Base-by-base conservation (phyloP, 92 coral and sea anemone genomes). In the Zoanthus sociatus region DNA sequence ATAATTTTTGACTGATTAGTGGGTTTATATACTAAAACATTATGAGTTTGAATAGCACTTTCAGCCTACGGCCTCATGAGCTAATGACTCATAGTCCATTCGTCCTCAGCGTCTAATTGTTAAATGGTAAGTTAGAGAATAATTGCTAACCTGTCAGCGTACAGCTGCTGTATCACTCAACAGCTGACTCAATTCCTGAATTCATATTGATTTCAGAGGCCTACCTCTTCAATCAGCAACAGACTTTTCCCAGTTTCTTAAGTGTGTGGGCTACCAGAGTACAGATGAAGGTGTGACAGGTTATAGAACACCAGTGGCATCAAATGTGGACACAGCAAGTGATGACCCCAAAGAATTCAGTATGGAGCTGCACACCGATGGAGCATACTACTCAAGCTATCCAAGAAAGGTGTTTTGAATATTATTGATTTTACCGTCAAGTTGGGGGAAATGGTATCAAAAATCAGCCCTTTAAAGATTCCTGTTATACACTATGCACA, bases 311-410 rank as follows among this genome's bases (percentile, higher is more conserved):
- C 31, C 78, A 6, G 78, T 88, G 42, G 88, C 85, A 30, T 61
- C 85, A 33, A 82, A 82, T 75, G 91, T 88, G 53, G 75, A 82
- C 17, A 88, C 91, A 6, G 91, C 87, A 18, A 86, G 87, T 44
- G 91, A 86, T 30, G 91, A 88, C 32, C 91, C 91, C 10, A 82
- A 82, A 44, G 91, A 82, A 58, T 88, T 73, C 44, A 73, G 60
- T 32, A 86, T 88, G 82, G 91, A 88, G 81, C 14, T 88, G 5
- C 91, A 88, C 84, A 83, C 74, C 42, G 91, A 88, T n/a, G 86
- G 85, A 26, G 45, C 91, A n/a, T 88, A 88, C 63, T 75, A 47
- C 77, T 32, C 37, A 9, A 67, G 75, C 60, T 74, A 75, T 56
- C 91, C 91, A 13, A 83, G 88, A 73, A 88, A 83, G 68, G 85